Percentiles rank a stretch among this genome's conserved stretches.
phyloP scores from a whole-genome alignment of 2,888 invertebrate species.

The Periphyllus acericola region DNA sequence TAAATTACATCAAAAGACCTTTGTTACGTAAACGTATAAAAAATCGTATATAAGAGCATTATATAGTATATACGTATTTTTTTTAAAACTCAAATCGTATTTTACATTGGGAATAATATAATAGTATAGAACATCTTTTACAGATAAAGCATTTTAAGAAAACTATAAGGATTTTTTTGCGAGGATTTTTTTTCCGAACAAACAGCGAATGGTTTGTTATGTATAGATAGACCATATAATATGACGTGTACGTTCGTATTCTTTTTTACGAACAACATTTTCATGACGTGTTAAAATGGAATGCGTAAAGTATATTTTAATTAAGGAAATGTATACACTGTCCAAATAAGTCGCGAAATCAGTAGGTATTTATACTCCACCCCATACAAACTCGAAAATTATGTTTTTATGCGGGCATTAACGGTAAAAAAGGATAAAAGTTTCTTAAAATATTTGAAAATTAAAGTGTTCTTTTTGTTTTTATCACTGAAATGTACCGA shows the following conservation, averaged over 20 bases:
- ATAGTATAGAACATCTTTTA: background rate
- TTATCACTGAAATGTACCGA: background rate
- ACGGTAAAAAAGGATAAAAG: background rate
- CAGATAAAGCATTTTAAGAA: background rate
- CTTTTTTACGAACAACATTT: too few species aligned
- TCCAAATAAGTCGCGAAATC: background rate
- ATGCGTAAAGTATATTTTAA: background rate
- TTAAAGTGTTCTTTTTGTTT: background rate
- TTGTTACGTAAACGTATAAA: background rate
- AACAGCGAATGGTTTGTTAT: background rate
- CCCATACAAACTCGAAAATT: background rate
- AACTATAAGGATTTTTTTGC: background rate
- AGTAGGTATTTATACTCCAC: background rate
- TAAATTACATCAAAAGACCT: background rate
- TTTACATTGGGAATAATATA: background rate
- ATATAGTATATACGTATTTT: too few species aligned
- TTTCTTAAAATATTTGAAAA: background rate
- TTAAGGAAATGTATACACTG: too few species aligned
- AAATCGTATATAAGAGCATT: background rate
- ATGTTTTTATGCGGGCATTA: background rate
- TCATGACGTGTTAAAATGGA: too few species aligned
- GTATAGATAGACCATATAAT: background rate
- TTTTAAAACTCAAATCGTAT: background rate
- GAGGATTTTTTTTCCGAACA: too few species aligned
- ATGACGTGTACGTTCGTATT: too few species aligned